Evolutionary conservation across 2,888 invertebrate species (phyloP).

Genomic region (Drosophila parthenogenetica): DNA sequence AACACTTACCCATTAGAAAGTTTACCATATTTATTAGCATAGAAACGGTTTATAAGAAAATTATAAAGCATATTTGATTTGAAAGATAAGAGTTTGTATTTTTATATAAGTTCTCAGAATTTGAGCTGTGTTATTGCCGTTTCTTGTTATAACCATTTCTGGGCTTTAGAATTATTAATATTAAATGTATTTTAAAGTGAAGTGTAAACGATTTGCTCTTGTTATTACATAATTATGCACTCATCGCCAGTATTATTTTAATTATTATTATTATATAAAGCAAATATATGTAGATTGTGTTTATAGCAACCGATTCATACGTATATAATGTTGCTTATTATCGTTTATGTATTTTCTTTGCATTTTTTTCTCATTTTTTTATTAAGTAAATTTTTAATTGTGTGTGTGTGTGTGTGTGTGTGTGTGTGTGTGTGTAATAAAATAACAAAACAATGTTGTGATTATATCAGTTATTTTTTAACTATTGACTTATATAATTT

Average conservation of each 20-base stretch:
- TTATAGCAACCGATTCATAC: constrained; percentile 41
- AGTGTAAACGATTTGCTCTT: constrained; percentile 54
- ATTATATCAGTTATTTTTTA: constrained; percentile 17
- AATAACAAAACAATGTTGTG: constrained; percentile 34
- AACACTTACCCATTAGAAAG: too few relatives aligned
- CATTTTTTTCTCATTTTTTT: too few relatives aligned
- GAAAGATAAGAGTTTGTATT: constrained; percentile 76
- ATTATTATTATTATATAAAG: constrained; percentile 31
- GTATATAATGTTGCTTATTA: constrained; percentile 28
- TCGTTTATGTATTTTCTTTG: background rate
- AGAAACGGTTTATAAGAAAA: constrained; percentile 10
- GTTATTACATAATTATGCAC: constrained; percentile 26
- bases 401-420: background rate
- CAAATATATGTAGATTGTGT: constrained; percentile 41
- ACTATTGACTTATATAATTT: constrained; percentile 6
- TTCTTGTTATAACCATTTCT: constrained; percentile 53
- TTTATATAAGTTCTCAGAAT: constrained; percentile 75
- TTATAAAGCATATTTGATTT: constrained; percentile 56
- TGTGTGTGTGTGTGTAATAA: constrained; percentile 11
- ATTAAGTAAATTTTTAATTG: too few relatives aligned
- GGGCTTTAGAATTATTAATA: constrained; percentile 53
- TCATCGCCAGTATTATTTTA: constrained; percentile 30
- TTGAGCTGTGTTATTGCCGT: constrained; percentile 74
- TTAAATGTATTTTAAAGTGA: constrained; percentile 56
- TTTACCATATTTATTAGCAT: too few relatives aligned